Conservation (phyloP, 64 coral and sea anemone species). For the Anthopleura sola region DNA sequence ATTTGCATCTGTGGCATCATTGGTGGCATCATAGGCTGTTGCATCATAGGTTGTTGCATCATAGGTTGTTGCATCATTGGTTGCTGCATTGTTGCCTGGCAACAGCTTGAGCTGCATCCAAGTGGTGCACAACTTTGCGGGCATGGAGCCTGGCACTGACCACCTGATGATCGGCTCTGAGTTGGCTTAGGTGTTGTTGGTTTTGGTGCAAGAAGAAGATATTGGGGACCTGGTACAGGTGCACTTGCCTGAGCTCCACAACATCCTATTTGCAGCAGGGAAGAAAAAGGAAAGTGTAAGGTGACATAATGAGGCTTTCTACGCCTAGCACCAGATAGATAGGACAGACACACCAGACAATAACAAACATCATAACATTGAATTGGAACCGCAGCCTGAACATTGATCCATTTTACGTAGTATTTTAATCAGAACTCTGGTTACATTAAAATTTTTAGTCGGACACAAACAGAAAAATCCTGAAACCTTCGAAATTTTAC, state of each 20-base stretch:
- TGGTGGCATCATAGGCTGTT: not conserved
- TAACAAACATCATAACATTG: no score
- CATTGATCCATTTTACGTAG: no score
- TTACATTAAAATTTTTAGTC: no score
- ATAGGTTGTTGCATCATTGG: constrained; percentile 22
- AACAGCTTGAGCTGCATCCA: constrained; percentile 43
- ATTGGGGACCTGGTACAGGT: constrained; percentile 19
- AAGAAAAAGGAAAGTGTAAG: not conserved
- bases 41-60: constrained; percentile 15
- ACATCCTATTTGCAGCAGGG: not conserved
- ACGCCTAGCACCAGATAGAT: not conserved
- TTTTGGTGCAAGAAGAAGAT: constrained; percentile 25
- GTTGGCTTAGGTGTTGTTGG: constrained; percentile 28
- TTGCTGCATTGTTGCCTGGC: constrained; percentile 39
- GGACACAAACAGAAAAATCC: no score
- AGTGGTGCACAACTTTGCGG: constrained; percentile 46
- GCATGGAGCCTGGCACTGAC: constrained; percentile 48
- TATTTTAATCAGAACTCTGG: no score
- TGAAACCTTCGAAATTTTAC: no score
- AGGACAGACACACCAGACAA: no score
- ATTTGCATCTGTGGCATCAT: constrained; percentile 12
- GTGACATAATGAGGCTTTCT: not conserved
- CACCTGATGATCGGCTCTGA: not conserved
- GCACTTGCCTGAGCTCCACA: constrained; percentile 19
- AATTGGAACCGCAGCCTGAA: no score